Percentiles rank a stretch among this genome's conserved stretches.
These are phyloP conservation scores for Odontomyia ornata DNA, from an alignment of 2,888 invertebrate genomes.

Conservation along the genomic window DNA sequence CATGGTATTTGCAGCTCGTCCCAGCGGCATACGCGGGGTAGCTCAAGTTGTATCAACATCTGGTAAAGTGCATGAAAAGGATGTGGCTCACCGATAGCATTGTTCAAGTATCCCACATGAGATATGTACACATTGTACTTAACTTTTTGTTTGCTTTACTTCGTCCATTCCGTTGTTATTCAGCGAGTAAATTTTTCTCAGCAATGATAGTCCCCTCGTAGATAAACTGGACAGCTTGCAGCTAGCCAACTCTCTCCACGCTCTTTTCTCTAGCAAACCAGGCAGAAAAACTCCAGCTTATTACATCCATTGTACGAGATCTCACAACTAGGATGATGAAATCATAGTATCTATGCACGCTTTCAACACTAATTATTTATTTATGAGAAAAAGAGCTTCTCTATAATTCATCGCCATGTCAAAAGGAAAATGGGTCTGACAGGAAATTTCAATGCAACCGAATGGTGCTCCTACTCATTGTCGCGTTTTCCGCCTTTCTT, in stretches of 20 bases:
- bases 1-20: slow-evolving; percentile 6
- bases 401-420: slow-evolving; percentile 57
- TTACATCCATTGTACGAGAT: background rate
- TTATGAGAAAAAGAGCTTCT: slow-evolving; percentile 62
- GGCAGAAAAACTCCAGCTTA: background rate
- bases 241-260: background rate
- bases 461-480: slow-evolving; percentile 18
- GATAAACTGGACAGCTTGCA: no score
- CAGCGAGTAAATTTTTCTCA: background rate
- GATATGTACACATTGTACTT: slow-evolving; percentile 14
- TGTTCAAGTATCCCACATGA: background rate
- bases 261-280: background rate
- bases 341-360: slow-evolving; percentile 31
- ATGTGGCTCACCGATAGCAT: background rate
- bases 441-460: slow-evolving; percentile 22
- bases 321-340: background rate
- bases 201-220: no score
- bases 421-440: slow-evolving; percentile 35
- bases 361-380: slow-evolving; percentile 62
- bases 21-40: background rate
- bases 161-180: background rate
- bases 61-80: background rate
- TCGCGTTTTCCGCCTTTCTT: slow-evolving; percentile 32
- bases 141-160: slow-evolving; percentile 4
- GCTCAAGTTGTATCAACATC: background rate